Evolutionary conservation across 2,888 invertebrate genomes (phyloP).

Genomic region (Andrena minutula): DNA sequence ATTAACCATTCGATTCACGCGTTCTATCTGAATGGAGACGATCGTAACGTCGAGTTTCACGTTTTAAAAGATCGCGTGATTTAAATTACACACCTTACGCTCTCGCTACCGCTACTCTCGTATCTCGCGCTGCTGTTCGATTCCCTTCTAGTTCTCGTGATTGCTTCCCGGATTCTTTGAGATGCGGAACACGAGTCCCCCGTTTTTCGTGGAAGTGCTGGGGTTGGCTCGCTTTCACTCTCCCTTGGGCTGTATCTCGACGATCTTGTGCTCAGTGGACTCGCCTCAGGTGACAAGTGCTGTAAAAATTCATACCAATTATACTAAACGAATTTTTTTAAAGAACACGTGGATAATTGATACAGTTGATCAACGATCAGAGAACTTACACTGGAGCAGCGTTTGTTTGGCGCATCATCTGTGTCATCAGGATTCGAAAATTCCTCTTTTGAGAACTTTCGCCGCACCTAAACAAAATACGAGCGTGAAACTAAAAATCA

Average conservation of each 20-base stretch:
- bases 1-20: constrained; percentile 3
- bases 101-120: constrained; percentile 84
- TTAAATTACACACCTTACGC: constrained; percentile 76
- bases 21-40: background rate
- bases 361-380: background rate
- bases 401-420: constrained; percentile 80
- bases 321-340: background rate
- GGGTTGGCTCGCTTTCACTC: constrained; percentile 84
- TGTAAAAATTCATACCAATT: constrained; percentile 57
- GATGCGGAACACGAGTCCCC: constrained; percentile 81
- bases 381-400: constrained; percentile 81
- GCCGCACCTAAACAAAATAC: constrained; percentile 68
- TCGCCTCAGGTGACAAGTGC: constrained; percentile 83
- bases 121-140: constrained; percentile 83
- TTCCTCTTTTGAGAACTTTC: constrained; percentile 82
- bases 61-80: constrained; percentile 5
- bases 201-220: constrained; percentile 81
- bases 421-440: constrained; percentile 82
- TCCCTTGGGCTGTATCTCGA: constrained; percentile 83
- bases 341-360: background rate
- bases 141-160: constrained; percentile 83
- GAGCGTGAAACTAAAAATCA: background rate
- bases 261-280: constrained; percentile 83
- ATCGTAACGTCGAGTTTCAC: background rate
- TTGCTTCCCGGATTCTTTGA: constrained; percentile 83